Conservation (phyloP, 2,888 invertebrate species). For the Hirtodrosophila alboralis region DNA sequence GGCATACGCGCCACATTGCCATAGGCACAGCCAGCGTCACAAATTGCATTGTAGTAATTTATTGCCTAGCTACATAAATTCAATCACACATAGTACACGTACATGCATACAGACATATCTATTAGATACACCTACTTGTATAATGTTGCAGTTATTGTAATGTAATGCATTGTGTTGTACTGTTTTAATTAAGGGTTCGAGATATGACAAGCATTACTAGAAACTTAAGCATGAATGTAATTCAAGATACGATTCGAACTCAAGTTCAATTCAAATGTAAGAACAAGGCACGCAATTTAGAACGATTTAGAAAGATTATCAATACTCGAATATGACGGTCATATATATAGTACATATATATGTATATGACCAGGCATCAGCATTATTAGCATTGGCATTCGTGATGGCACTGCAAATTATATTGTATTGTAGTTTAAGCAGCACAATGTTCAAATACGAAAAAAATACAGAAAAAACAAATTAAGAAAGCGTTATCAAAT, state of each 20-base stretch:
- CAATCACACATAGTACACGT: slow-evolving; percentile 9
- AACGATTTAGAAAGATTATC: slow-evolving; percentile 43
- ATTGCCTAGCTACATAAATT: slow-evolving; percentile 42
- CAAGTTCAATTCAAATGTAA: slow-evolving; percentile 33
- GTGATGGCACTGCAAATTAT: slow-evolving; percentile 47
- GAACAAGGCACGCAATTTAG: slow-evolving; percentile 45
- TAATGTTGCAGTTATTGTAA: slow-evolving; percentile 47
- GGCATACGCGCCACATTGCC: slow-evolving; percentile 83
- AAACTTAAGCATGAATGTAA: slow-evolving; percentile 48
- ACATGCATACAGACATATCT: slow-evolving; percentile 4
- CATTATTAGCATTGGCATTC: slow-evolving; percentile 41
- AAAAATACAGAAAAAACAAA: slow-evolving; percentile 19
- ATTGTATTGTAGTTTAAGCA: slow-evolving; percentile 49
- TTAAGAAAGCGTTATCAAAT: slow-evolving; percentile 58
- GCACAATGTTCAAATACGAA: slow-evolving; percentile 54
- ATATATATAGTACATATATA: no score
- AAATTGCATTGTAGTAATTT: slow-evolving; percentile 59
- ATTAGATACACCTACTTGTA: slow-evolving; percentile 2
- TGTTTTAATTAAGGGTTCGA: slow-evolving; percentile 54
- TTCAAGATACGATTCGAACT: slow-evolving; percentile 22
- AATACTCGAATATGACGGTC: slow-evolving; percentile 67
- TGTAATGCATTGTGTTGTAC: slow-evolving; percentile 44
- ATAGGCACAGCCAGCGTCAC: slow-evolving; percentile 59
- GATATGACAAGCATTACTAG: slow-evolving; percentile 78
- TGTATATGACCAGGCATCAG: slow-evolving; percentile 38